Evolutionary conservation across 2,113 vertebrate genomes (phyloP).

Genomic region (Vombatus ursinus): DNA sequence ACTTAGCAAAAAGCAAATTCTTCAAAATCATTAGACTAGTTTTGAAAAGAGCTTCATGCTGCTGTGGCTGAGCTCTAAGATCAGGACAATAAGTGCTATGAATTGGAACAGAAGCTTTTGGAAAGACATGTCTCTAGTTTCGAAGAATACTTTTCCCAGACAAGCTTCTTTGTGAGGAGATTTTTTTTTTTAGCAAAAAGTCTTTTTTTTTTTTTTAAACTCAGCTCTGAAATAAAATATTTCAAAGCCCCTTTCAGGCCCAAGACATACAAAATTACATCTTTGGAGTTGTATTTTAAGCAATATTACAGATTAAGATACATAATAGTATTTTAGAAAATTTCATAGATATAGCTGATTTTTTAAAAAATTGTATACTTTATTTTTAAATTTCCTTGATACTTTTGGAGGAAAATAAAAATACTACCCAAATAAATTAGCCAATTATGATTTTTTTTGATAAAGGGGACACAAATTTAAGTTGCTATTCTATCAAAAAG

Average conservation of each 20-base stretch:
- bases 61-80: conserved; percentile 54
- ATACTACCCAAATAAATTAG: neutral
- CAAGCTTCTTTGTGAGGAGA: conserved; percentile 68
- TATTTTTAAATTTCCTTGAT: conserved; percentile 9
- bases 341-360: conserved; percentile 29
- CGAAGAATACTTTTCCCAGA: conserved; percentile 73
- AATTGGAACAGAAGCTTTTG: conserved; percentile 69
- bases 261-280: conserved; percentile 70
- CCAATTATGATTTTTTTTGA: conserved; percentile 26
- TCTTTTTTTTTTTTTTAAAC: conserved; percentile 61
- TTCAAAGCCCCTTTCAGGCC: conserved; percentile 76
- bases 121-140: conserved; percentile 66
- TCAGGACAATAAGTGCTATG: conserved; percentile 69
- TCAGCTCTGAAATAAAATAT: conserved; percentile 71
- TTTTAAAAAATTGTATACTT: neutral
- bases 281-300: conserved; percentile 54
- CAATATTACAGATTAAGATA: conserved; percentile 34
- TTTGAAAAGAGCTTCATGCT: conserved; percentile 75
- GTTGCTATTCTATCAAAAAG: neutral
- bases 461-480: neutral
- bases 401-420: conserved; percentile 36
- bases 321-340: conserved; percentile 14
- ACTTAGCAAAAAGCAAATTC: conserved; percentile 58
- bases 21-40: conserved; percentile 74
- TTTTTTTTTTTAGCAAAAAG: conserved; percentile 38